Evolutionary conservation across 2,797 vertebrate species (phyloP).

Genomic region (Acrocephalus scirpaceus): DNA sequence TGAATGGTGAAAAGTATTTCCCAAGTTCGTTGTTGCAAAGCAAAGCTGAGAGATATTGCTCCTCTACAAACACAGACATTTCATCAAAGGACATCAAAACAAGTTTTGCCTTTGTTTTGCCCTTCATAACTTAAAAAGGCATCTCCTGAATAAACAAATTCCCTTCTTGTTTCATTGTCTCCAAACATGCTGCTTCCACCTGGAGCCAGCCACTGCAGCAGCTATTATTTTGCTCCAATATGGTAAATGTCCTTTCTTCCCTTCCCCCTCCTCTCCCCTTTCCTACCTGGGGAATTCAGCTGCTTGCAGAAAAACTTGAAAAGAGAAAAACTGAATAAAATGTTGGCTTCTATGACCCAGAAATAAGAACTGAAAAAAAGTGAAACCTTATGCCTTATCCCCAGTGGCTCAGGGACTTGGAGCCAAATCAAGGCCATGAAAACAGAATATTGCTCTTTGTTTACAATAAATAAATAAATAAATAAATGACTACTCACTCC

Average conservation of each 20-base stretch:
- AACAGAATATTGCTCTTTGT: slow-evolving; percentile 45
- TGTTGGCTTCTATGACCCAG: not conserved
- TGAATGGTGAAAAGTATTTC: not conserved
- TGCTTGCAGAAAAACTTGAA: not conserved
- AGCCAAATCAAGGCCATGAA: slow-evolving; percentile 35
- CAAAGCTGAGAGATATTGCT: not conserved
- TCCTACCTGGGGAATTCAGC: slow-evolving; percentile 39
- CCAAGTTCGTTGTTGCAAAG: not conserved
- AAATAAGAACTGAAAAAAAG: slow-evolving; percentile 9
- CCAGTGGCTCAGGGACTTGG: not conserved
- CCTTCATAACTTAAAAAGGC: slow-evolving; percentile 1
- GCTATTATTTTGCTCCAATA: not conserved
- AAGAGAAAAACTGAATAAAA: slow-evolving; percentile 1
- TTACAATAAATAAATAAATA: slow-evolving; percentile 54
- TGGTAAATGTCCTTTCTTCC: not conserved
- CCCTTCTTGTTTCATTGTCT: not conserved
- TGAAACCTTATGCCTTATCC: not conserved
- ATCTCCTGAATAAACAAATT: not conserved
- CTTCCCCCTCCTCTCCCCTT: not conserved
- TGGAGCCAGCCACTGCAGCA: not conserved
- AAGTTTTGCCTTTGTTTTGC: slow-evolving; percentile 16
- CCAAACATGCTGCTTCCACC: not conserved
- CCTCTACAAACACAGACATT: slow-evolving; percentile 15
- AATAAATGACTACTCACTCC: slow-evolving; percentile 20
- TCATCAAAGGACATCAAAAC: slow-evolving; percentile 18